These are phyloP conservation scores for Butorides virescens DNA, from an alignment of 2,113 vertebrate genomes.

Conservation along the genomic window DNA sequence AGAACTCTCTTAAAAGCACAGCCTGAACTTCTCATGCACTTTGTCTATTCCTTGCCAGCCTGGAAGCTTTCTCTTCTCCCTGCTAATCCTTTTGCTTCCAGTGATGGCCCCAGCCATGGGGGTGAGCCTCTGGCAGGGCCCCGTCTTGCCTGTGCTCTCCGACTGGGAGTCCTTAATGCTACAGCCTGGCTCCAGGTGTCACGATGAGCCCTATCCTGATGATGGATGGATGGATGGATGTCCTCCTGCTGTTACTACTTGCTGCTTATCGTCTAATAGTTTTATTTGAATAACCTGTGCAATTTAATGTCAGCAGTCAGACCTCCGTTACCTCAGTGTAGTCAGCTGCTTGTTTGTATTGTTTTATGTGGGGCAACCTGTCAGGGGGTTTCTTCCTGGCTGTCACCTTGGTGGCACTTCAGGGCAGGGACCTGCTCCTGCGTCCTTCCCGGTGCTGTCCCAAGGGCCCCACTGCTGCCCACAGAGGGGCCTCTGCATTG, in stretches of 20 bases:
- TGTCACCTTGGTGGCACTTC: neutral
- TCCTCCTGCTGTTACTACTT: neutral
- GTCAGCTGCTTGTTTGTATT: neutral
- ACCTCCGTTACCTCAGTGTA: neutral
- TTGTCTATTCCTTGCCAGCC: neutral
- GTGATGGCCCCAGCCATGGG: neutral
- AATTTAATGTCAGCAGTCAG: neutral
- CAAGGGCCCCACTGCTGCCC: neutral
- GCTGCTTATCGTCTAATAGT: neutral
- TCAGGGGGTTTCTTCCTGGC: neutral
- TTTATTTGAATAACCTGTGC: neutral
- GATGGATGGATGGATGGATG: neutral
- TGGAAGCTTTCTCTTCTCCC: neutral
- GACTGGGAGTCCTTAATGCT: neutral
- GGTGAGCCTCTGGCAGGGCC: neutral
- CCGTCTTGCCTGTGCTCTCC: accelerated
- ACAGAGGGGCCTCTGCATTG: neutral
- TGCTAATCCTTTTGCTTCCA: slow-evolving; percentile 3
- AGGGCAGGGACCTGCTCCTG: neutral
- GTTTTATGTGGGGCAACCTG: neutral
- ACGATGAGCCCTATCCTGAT: neutral
- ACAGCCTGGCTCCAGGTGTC: neutral
- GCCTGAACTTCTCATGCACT: neutral
- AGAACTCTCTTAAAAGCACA: neutral
- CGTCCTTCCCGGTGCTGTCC: neutral